phyloP scores from a whole-genome alignment of 1,140 invertebrate genomes.

The Anoplophora glabripennis region DNA sequence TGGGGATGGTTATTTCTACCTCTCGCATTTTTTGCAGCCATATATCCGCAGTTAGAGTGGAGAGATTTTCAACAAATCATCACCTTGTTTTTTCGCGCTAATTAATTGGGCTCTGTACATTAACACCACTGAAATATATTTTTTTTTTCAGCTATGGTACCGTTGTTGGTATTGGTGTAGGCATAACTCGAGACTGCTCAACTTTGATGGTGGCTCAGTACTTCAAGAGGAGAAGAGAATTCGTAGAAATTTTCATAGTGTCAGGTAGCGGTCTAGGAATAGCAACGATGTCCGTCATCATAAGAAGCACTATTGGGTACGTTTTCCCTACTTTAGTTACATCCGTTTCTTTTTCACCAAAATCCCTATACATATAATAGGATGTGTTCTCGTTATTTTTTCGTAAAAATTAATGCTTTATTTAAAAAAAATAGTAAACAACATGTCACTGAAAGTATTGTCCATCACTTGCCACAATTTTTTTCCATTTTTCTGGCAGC shows the following conservation, averaged over 20 bases:
- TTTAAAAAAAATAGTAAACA: no score
- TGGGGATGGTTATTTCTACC: not conserved
- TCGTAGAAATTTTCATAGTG: conserved; percentile 85
- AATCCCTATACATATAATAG: no score
- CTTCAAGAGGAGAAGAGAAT: conserved; percentile 78
- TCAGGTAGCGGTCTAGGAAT: conserved; percentile 83
- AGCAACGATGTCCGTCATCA: conserved; percentile 76
- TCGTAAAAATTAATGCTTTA: no score
- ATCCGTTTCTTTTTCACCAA: no score
- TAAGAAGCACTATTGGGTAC: conserved; percentile 76
- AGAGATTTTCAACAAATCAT: no score
- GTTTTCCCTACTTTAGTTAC: not conserved
- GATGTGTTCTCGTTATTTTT: no score
- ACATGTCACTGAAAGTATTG: no score
- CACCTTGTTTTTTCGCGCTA: no score
- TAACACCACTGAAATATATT: not conserved
- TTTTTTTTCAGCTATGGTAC: conserved; percentile 51
- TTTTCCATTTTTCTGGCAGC: no score
- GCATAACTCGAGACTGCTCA: conserved; percentile 78
- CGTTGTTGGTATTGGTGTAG: conserved; percentile 75
- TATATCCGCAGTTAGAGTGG: no score
- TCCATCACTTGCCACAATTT: no score
- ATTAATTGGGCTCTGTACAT: not conserved
- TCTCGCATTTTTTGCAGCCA: not conserved
- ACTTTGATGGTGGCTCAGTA: conserved; percentile 89